These are phyloP conservation scores for Caenorhabditis panamensis DNA, from an alignment of 2,888 invertebrate species.

Conservation along the genomic window DNA sequence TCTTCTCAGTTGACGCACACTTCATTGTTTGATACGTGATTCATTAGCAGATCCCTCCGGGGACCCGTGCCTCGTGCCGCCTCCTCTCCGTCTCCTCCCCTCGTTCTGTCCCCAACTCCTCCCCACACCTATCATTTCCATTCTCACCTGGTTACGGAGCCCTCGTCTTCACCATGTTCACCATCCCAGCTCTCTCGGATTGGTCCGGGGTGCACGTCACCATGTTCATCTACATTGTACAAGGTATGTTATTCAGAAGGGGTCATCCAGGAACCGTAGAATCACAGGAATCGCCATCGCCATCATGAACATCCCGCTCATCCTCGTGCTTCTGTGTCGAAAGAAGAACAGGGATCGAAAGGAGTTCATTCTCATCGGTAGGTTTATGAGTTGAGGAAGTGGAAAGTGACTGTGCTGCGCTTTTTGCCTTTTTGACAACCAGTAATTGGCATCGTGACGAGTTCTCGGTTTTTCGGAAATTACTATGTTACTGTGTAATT, in stretches of 20 bases:
- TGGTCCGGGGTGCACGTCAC: slow-evolving; percentile 2
- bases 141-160: background rate
- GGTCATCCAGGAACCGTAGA: background rate
- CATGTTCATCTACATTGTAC: slow-evolving; percentile 11
- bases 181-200: slow-evolving; percentile 4
- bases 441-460: no score
- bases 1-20: background rate
- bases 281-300: slow-evolving; percentile 17
- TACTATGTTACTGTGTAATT: no score
- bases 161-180: slow-evolving; percentile 11
- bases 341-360: slow-evolving; percentile 23
- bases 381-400: background rate
- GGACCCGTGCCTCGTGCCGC: background rate
- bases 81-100: background rate
- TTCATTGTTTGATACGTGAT: background rate
- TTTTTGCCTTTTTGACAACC: no score
- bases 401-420: no score
- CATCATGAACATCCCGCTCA: slow-evolving; percentile 6
- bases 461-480: no score
- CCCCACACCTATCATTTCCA: slow-evolving; percentile 6
- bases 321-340: background rate
- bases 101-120: background rate
- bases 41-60: background rate
- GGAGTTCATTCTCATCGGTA: slow-evolving; percentile 36
- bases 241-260: background rate